Evolutionary conservation across 2,888 invertebrate species (phyloP).

Genomic region (Lasioglossum lativentre): DNA sequence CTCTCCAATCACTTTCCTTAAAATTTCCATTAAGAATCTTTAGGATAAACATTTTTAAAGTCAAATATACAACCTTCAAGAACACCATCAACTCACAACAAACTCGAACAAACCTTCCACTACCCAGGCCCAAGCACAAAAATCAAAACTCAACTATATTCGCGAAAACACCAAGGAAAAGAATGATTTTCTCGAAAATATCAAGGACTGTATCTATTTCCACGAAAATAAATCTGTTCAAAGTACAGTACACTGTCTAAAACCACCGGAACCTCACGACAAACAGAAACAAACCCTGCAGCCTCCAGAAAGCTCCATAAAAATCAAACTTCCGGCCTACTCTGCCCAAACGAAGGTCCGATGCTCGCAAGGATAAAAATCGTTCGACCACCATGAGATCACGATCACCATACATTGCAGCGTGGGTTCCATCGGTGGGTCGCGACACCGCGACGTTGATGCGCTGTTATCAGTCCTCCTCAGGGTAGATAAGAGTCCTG

Average conservation of each 20-base stretch:
- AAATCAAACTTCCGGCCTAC: neutral
- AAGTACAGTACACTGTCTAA: neutral
- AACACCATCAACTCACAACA: neutral
- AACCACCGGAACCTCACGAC: neutral
- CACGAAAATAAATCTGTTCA: neutral
- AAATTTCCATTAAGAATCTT: neutral
- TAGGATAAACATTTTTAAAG: neutral
- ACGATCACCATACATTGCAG: neutral
- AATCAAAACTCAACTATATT: neutral
- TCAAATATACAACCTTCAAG: neutral
- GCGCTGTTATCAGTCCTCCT: conserved; percentile 4
- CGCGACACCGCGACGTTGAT: neutral
- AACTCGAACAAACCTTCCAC: neutral
- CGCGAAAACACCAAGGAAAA: neutral
- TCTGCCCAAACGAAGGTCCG: neutral
- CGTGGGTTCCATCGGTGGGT: neutral
- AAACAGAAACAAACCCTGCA: neutral
- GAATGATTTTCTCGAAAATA: neutral
- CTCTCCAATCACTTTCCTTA: neutral
- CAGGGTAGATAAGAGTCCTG: conserved; percentile 16
- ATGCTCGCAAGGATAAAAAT: neutral
- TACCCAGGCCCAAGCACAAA: neutral
- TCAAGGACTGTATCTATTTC: neutral
- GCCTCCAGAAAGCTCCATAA: neutral
- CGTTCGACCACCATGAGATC: neutral